Base-by-base conservation (phyloP, 2,113 vertebrate genomes). In the Pseudopipra pipra region DNA sequence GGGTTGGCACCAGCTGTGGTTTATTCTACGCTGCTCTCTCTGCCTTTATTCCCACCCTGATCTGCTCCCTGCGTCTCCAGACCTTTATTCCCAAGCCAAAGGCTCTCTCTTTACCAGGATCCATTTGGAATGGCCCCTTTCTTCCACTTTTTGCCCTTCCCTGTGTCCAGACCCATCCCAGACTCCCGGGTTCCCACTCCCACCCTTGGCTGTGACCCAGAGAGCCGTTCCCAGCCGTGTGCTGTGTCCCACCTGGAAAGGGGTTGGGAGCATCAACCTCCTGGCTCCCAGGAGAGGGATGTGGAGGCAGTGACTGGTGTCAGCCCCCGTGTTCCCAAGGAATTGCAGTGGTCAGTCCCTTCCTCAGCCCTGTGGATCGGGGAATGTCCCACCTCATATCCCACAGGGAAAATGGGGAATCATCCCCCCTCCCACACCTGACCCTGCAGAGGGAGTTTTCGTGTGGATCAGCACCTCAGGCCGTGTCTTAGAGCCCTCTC, bases 31-130 rank as follows among this genome's bases (percentile, higher is more conserved):
- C 46, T 1, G 19, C 79, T 37, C 56, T 35, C n/a, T 3, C 58
- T 4, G 35, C 30, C 43, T 16, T 10, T 31, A 4, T 81, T 43
- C 35, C 31, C 74, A 25, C 54, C 22, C 43, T 4, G 5, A 4
- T n/a, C 24, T 18, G 6, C 25, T 80, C 61, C 44, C 3, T 0
- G 0, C 2, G 1, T 5, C n/a, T n/a, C 72, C 85, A 28, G 59
- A 9, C 35, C 25, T 0, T 15, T 21, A 23, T 9, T 15, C 12
- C 71, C 37, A 5, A 63, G 6, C n/a, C 52, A 12, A 4, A 44
- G 43, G 58, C 0, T 0, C 37, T 2, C 3, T 9, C 30, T 52
- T 62, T 24, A 0, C 27, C 1, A 2, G 44, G 4, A 47, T 31
- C 76, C 55, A 0, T 75, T 17, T 5, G 58, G 22, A 20, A 10